Evolutionary conservation across 2,888 invertebrate genomes (phyloP).

Genomic region (Dynastes hyllus): DNA sequence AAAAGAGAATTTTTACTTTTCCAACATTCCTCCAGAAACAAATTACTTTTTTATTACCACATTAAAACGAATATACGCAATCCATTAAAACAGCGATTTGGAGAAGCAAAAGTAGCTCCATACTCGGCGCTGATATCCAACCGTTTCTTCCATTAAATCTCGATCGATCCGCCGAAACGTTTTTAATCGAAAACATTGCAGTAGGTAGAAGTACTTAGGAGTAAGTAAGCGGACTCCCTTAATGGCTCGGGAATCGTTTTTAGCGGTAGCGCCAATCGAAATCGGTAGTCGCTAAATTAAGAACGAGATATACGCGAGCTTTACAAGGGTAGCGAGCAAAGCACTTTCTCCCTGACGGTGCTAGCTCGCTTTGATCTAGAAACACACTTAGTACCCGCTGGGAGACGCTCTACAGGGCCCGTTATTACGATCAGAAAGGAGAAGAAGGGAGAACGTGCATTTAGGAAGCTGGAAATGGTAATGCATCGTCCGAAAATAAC

Average conservation of each 20-base stretch:
- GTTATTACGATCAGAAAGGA: slow-evolving; percentile 63
- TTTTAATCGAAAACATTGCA: slow-evolving; percentile 10
- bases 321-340: background rate
- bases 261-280: background rate
- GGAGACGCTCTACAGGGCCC: slow-evolving; percentile 61
- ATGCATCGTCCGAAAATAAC: too few relatives aligned
- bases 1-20: too few relatives aligned
- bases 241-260: slow-evolving; percentile 15
- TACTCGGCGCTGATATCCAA: background rate
- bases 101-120: too few relatives aligned
- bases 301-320: background rate
- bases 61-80: too few relatives aligned
- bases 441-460: slow-evolving; percentile 58
- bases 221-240: background rate
- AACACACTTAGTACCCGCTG: slow-evolving; percentile 71
- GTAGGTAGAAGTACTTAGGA: too few relatives aligned
- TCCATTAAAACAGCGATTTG: too few relatives aligned
- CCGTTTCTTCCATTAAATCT: background rate
- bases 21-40: too few relatives aligned
- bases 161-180: background rate
- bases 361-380: slow-evolving; percentile 68
- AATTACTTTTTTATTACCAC: too few relatives aligned
- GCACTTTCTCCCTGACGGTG: slow-evolving; percentile 38
- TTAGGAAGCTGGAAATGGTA: background rate
- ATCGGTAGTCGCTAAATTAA: slow-evolving; percentile 10